phyloP scores from a whole-genome alignment of 2,797 vertebrate genomes.

The Periparus ater region DNA sequence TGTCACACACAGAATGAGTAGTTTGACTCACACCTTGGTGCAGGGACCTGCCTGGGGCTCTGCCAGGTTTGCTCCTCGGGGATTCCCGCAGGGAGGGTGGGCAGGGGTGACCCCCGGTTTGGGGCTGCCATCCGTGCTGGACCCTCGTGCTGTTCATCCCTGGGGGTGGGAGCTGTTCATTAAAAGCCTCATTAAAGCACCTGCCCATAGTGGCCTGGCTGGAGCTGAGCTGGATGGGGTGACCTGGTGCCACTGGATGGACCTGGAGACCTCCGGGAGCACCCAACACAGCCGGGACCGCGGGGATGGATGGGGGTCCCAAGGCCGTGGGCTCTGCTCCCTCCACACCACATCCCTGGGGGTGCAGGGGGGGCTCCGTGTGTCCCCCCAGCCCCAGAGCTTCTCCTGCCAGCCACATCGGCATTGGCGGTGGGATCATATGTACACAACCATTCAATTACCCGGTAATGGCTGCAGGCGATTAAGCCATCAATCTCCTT shows the following conservation, averaged over 20 bases:
- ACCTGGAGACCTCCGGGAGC: not conserved
- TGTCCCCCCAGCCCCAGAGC: not conserved
- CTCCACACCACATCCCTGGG: accelerated
- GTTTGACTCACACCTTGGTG: not conserved
- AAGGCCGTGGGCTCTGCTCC: not conserved
- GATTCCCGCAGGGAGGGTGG: not conserved
- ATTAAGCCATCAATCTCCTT: constrained; percentile 65
- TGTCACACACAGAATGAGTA: constrained; percentile 74
- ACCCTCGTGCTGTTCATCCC: accelerated
- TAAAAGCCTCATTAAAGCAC: not conserved
- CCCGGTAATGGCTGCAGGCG: constrained; percentile 45
- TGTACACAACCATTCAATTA: constrained; percentile 64
- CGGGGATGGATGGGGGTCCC: accelerated
- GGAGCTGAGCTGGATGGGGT: not conserved
- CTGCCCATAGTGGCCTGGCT: accelerated
- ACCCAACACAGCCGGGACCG: accelerated
- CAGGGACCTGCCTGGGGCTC: not conserved
- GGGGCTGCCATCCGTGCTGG: not conserved
- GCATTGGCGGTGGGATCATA: constrained; percentile 11
- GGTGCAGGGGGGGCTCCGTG: not conserved
- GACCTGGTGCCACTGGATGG: accelerated
- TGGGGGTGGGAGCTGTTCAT: not conserved
- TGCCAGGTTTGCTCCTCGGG: not conserved
- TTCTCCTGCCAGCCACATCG: not conserved
- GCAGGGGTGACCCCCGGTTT: not conserved